Evolutionary conservation across 2,113 vertebrate species (phyloP).

Genomic region (Bufo bufo): DNA sequence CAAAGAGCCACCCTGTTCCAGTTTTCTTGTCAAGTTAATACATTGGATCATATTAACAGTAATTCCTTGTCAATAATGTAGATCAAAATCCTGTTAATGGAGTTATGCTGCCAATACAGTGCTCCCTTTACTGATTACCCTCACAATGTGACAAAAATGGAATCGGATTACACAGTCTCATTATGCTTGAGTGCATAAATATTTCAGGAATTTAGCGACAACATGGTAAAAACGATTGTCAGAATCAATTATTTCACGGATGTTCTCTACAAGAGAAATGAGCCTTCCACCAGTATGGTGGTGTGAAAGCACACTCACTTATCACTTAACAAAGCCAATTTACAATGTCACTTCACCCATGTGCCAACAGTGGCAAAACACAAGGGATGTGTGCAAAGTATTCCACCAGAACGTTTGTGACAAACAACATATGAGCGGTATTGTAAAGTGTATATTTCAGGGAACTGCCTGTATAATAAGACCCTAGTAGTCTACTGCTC

Average conservation of each 20-base stretch:
- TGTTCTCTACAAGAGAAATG: conserved; percentile 63
- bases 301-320: conserved; percentile 63
- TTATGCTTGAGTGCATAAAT: conserved; percentile 37
- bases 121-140: conserved; percentile 72
- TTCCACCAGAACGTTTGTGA: conserved; percentile 34
- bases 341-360: conserved; percentile 45
- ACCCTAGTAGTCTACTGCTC: too few relatives aligned
- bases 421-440: conserved; percentile 27
- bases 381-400: neutral
- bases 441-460: too few relatives aligned
- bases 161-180: conserved; percentile 61
- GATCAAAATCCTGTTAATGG: conserved; percentile 76
- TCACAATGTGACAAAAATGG: conserved; percentile 70
- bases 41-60: conserved; percentile 74
- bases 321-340: conserved; percentile 58
- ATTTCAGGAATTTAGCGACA: conserved; percentile 65
- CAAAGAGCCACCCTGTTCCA: conserved; percentile 66
- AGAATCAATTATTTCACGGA: conserved; percentile 64
- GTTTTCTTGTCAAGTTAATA: conserved; percentile 75
- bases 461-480: too few relatives aligned
- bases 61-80: conserved; percentile 73
- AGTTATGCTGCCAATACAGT: conserved; percentile 72
- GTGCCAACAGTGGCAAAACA: conserved; percentile 32
- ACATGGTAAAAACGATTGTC: conserved; percentile 64
- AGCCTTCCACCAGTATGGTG: conserved; percentile 58